A percentile compares a stretch with the other conserved stretches of the same genome.
These are phyloP conservation scores for Indicator indicator DNA, from an alignment of 2,113 vertebrate genomes.

Conservation along the genomic window DNA sequence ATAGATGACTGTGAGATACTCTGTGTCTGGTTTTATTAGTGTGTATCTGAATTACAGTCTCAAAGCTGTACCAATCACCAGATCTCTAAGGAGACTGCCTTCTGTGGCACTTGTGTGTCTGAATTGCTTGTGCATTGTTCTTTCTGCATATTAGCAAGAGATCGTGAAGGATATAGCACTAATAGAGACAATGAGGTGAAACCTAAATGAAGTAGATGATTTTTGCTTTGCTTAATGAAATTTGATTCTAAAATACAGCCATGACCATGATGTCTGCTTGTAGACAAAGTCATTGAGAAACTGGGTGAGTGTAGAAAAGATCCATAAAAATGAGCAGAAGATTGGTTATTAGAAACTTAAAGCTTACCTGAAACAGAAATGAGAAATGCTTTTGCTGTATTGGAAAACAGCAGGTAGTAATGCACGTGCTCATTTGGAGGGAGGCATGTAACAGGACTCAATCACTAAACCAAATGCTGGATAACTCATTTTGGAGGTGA, in stretches of 20 bases:
- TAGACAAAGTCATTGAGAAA: not conserved
- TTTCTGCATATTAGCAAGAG: rapidly evolving
- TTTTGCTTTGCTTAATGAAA: not conserved
- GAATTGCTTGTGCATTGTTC: rapidly evolving
- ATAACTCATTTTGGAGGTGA: not conserved
- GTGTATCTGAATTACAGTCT: not conserved
- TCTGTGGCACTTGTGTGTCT: not conserved
- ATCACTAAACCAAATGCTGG: not conserved
- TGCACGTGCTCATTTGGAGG: not conserved
- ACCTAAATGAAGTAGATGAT: not conserved
- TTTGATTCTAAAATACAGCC: not conserved
- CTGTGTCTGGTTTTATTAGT: not conserved
- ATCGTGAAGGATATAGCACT: not conserved
- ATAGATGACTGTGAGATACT: not conserved
- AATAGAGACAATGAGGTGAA: not conserved
- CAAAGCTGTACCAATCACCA: not conserved
- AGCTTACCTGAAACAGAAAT: not conserved
- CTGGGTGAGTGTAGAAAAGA: not conserved
- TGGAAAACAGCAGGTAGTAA: not conserved
- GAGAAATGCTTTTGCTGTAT: not conserved
- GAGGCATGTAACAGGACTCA: not conserved
- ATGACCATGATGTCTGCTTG: not conserved
- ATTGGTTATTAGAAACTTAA: not conserved
- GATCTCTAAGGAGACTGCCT: not conserved
- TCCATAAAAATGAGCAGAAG: not conserved